These are phyloP conservation scores for Probosciger aterrimus DNA, from an alignment of 2,113 vertebrate genomes.

Conservation along the genomic window DNA sequence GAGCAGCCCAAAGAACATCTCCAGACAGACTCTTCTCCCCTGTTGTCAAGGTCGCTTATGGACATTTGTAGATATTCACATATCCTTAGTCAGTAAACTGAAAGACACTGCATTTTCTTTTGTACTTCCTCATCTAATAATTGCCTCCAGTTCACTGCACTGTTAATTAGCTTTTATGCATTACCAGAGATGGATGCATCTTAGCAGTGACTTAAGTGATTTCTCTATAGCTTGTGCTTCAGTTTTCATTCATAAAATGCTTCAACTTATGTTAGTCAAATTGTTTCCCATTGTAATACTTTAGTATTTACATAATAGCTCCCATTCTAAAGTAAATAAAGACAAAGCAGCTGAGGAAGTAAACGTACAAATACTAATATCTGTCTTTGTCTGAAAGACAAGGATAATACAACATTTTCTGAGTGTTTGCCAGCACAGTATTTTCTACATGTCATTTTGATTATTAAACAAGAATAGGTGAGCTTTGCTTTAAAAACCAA, in stretches of 20 bases:
- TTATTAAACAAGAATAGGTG: not conserved
- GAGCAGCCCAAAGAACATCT: not conserved
- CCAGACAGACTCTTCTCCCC: not conserved
- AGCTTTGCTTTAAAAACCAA: not conserved
- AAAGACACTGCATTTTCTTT: not conserved
- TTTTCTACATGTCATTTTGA: not conserved
- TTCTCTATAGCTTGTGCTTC: not conserved
- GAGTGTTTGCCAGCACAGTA: not conserved
- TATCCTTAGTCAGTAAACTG: not conserved
- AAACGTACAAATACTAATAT: not conserved
- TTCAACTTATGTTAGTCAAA: not conserved
- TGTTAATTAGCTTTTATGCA: conserved; percentile 26
- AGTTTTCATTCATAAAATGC: conserved; percentile 7
- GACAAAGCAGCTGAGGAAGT: not conserved
- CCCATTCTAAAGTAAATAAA: not conserved
- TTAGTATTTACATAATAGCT: not conserved
- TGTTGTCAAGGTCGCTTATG: not conserved
- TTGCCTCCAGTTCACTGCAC: not conserved
- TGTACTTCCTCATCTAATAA: not conserved
- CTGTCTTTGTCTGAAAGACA: not conserved
- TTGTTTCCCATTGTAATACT: not conserved
- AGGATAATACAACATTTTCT: not conserved
- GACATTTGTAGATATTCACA: not conserved
- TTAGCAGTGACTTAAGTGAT: not conserved
- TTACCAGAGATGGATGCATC: not conserved